phyloP scores from a whole-genome alignment of 2,113 vertebrate genomes.

The Anser cygnoides region DNA sequence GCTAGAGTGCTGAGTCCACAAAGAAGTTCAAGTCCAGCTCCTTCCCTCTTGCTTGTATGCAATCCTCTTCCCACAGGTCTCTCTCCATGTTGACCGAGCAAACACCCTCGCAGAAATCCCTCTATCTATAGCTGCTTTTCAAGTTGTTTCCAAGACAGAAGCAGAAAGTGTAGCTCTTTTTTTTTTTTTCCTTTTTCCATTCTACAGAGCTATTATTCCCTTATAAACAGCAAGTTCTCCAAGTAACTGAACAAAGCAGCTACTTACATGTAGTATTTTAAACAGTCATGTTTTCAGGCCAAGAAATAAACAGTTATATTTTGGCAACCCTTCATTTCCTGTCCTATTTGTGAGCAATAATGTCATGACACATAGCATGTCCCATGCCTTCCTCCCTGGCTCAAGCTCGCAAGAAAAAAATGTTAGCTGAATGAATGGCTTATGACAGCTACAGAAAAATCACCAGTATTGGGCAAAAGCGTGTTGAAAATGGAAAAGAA shows the following conservation, averaged over 20 bases:
- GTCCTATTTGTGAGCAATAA: constrained; percentile 32
- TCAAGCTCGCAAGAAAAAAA: neutral
- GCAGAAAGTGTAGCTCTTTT: neutral
- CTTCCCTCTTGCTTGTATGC: neutral
- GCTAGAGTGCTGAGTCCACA: neutral
- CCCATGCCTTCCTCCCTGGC: constrained; percentile 28
- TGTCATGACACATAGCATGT: constrained; percentile 24
- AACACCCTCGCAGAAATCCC: neutral
- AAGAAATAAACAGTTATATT: constrained; percentile 64
- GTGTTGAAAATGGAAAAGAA: neutral
- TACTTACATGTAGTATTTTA: constrained; percentile 43
- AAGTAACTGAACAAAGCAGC: constrained; percentile 9
- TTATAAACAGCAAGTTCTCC: constrained; percentile 32
- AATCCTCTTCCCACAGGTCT: neutral
- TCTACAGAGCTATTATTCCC: neutral
- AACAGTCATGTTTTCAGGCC: constrained; percentile 48
- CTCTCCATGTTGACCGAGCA: neutral
- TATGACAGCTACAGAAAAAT: neutral
- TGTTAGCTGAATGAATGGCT: neutral
- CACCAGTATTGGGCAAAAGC: neutral
- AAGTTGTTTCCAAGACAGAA: neutral
- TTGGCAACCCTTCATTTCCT: constrained; percentile 65
- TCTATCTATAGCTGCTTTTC: neutral
- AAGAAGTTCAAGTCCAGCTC: neutral
- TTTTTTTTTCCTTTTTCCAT: neutral